Evolutionary conservation across 1,140 invertebrate species (phyloP).

Genomic region (Aphaenogaster floridana): DNA sequence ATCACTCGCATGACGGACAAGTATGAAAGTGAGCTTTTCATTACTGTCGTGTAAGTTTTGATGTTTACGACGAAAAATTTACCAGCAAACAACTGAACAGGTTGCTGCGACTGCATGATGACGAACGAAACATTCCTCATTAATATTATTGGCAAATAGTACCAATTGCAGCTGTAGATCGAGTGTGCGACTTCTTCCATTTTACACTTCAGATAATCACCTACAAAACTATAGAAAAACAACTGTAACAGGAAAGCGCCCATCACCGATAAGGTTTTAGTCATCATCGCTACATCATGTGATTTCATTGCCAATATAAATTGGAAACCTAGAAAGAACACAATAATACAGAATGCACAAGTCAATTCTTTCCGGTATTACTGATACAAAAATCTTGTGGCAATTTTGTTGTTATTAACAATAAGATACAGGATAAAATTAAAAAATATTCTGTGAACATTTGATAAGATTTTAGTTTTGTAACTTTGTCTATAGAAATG

Average conservation of each 20-base stretch:
- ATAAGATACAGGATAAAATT: not conserved
- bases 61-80: constrained; percentile 46
- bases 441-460: not conserved
- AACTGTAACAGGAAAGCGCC: constrained; percentile 5
- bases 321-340: constrained; percentile 40
- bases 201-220: constrained; percentile 54
- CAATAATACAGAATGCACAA: not conserved
- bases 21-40: constrained; percentile 63
- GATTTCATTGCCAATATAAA: constrained; percentile 41
- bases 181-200: constrained; percentile 37
- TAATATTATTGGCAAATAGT: not conserved
- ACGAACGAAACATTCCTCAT: constrained; percentile 30
- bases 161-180: constrained; percentile 43
- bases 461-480: not conserved
- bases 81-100: constrained; percentile 22
- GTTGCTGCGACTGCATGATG: constrained; percentile 11
- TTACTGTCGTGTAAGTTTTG: constrained; percentile 49
- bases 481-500: too few species aligned
- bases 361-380: not conserved
- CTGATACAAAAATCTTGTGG: not conserved
- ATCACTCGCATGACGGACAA: constrained; percentile 62
- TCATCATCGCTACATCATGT: not conserved
- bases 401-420: not conserved
- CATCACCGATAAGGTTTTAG: constrained; percentile 6
- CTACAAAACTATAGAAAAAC: constrained; percentile 49